Evolutionary conservation across 2,797 vertebrate genomes (phyloP), one percentile per base, ranked within the genome.

Genomic region (Corythornis leucogaster): DNA sequence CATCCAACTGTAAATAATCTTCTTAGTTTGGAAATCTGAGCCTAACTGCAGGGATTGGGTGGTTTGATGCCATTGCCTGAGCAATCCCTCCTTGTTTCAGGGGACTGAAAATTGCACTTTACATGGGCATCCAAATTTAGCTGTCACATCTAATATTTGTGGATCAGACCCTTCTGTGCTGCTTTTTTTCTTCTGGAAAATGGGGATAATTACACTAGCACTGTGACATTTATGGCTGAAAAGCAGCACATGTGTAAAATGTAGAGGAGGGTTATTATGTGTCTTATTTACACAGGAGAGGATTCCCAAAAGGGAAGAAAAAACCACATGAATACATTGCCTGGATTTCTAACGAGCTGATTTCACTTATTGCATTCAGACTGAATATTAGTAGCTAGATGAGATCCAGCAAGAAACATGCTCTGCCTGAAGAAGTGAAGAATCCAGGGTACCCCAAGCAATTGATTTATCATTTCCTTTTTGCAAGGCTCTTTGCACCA

Each of bases 231-330:
- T 88, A 12, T n/a, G 74, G 68, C 82, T 94, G 94, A 73, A 92
- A 81, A 92, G 91, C 91, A 30, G 73, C 87, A 73, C 87, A 59
- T 10, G 55, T 93, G 89, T 80, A 38, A 91, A 92, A 89, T 54
- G 57, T 19, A 75, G 80, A 92, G 87, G 33, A 89, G 87, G 87
- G 92, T 89, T 90, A 89, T 95, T 94, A 87, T 88, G 80, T 57
- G 15, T 61, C 91, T 93, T 94, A 86, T 94, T 93, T 94, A 95
- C 91, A 85, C 77, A 78, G 87, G 74, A 86, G 85, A 92, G 94
- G 85, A 87, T 79, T 96, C 94, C 94, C 94, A 86, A 92, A 95
- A 93, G 92, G 59, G 90, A n/a, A 50, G 76, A 10, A 45, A 78
- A 79, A 85, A 63, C 1, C 50, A 66, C 83, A 51, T 35, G 57